Base-by-base conservation (phyloP, 1,140 invertebrate species). In the Drosophila repletoides region DNA sequence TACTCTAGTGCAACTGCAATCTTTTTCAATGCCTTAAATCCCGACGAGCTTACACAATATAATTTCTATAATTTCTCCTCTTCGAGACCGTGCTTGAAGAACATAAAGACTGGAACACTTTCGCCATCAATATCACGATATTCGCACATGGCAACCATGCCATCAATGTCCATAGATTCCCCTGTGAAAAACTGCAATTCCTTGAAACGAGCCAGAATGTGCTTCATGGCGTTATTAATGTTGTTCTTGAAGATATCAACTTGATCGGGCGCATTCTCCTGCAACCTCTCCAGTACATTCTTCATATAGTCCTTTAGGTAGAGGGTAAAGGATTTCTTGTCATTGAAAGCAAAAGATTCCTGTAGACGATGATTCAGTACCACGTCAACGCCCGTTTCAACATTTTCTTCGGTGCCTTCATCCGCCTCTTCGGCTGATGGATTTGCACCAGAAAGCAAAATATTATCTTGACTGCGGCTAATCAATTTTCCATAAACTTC, bases 271-370 rank as follows among this genome's bases (percentile, higher is more conserved):
- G 93, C 86, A 21, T 92, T 94, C 89, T 97, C 94, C 92, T 96
- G 94, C 73, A 97, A 92, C 91, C 95, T 96, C 63, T 94, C 93
- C 63, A 97, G 93, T 83, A 97, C 96, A 94, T 95, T 96, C 91
- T 98, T 98, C 95, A 99, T 98, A 91, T 97, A 99, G 76, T 97
- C 96, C 91, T 99, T 99, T 64, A 99, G 93, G 91, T 99, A 98
- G 38, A 93, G 89, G 66, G 97, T 97, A 90, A 97, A 99, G 12
- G 95, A 95, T 91, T 97, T 97, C 88, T 97, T 97, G 90, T 97
- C 95, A 58, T 91, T 91, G 81, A 97, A 97, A 36, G 95, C 96
- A 91, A 92, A 97, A 22, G 95, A 96, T 92, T 98, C 97, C 65
- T 92, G 91, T 28, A 99, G 93, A 90, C 96, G 93, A 88, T 98